Base-by-base conservation (phyloP, 2,888 invertebrate genomes). In the Leucophenga maculata region DNA sequence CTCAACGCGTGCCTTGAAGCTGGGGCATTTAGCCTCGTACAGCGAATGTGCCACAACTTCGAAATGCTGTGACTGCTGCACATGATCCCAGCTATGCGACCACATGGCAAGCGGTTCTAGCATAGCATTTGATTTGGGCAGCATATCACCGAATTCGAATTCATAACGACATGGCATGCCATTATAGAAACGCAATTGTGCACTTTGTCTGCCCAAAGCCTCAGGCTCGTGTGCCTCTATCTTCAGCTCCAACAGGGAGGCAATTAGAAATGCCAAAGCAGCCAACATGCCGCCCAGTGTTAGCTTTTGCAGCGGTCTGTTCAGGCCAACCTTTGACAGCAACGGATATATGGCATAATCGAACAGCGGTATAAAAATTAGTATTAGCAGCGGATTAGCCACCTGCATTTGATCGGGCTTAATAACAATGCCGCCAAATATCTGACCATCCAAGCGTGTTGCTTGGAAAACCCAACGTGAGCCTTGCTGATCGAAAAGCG, bases 321-420 rank as follows among this genome's bases (percentile, higher is more conserved):
- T 77, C 9, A 89, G 81, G 6, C 86, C 87, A 9, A 85, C 14
- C 39, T 77, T 78, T 0, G 77, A 75, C 20, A 89, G 73, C 0
- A 85, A 3, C 6, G 89, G 89, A 72, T 89, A 89, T 1, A 89
- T 39, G 0, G 90, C 90, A 74, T 92, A 92, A 87, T 95, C 94
- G 85, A 95, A 96, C 0, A 95, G 83, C 1, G 98, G 98, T 80
- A 98, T 97, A 79, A 97, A 93, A 4, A 92, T 75, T 26, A 98
- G 89, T 74, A 97, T 96, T n/a, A 97, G 89, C 6, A 97, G 85
- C 0, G 98, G 97, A 89, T 98, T 98, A 22, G 97, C 89, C 57
- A 97, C 95, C 91, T 97, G 97, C 94, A 99, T 95, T 88, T 99
- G 99, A 89, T 99, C 99, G 0, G 99, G 97, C 78, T 96, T 93